Evolutionary conservation across 2,888 invertebrate genomes (phyloP).

Genomic region (Drosophila austrosaltans): DNA sequence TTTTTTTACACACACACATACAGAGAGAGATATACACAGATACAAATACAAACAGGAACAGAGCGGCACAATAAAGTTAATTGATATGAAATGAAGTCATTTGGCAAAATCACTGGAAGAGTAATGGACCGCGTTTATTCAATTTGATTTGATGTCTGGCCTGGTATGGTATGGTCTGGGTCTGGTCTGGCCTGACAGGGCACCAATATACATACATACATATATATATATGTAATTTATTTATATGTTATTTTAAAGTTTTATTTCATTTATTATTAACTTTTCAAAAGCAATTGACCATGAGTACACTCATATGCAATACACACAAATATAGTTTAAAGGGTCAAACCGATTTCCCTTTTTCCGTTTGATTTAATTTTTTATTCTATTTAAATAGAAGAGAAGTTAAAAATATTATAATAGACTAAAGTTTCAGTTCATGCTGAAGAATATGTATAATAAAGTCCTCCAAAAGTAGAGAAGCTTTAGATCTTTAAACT

Average conservation of each 20-base stretch:
- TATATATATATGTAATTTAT: conserved; percentile 11
- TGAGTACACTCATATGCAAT: conserved; percentile 38
- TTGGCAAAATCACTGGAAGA: conserved; percentile 76
- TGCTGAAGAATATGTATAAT: too few species aligned
- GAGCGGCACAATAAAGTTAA: conserved; percentile 78
- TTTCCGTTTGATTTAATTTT: conserved; percentile 28
- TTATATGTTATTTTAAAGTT: conserved; percentile 26
- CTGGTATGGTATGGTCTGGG: background rate
- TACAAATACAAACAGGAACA: conserved; percentile 19
- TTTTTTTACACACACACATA: conserved; percentile 30
- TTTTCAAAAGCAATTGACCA: conserved; percentile 27
- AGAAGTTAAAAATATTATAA: too few species aligned
- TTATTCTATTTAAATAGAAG: too few species aligned
- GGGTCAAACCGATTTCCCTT: conserved; percentile 24
- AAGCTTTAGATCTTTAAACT: too few species aligned
- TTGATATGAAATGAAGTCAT: conserved; percentile 83
- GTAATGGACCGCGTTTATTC: conserved; percentile 74
- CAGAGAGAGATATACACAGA: conserved; percentile 10
- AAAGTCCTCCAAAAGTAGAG: too few species aligned
- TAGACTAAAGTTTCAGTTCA: too few species aligned
- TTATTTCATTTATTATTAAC: background rate
- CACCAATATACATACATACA: conserved; percentile 23
- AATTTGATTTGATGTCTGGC: conserved; percentile 76
- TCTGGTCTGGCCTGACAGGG: conserved; percentile 27
- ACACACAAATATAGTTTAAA: conserved; percentile 52